Evolutionary conservation across 2,113 vertebrate genomes (phyloP).

Genomic region (Scopus umbretta): DNA sequence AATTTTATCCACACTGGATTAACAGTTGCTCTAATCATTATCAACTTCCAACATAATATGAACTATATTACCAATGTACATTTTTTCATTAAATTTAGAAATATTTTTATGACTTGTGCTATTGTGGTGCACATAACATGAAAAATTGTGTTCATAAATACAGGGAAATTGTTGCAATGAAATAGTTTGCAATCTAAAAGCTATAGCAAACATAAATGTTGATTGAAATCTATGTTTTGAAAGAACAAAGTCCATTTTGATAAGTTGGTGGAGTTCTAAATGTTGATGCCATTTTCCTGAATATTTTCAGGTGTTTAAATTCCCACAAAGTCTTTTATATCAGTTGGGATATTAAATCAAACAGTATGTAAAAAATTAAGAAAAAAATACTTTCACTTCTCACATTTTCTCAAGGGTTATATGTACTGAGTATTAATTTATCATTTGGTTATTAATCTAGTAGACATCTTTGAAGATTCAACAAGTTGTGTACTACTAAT

Average conservation of each 20-base stretch:
- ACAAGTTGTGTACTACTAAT: background rate
- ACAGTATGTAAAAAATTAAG: background rate
- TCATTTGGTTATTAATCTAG: background rate
- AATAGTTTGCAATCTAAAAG: background rate
- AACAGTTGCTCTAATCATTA: background rate
- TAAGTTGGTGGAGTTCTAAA: background rate
- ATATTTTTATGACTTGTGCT: background rate
- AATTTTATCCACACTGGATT: background rate
- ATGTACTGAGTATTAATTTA: background rate
- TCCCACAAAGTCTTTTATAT: background rate
- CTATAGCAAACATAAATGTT: background rate
- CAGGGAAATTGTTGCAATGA: background rate
- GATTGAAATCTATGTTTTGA: background rate
- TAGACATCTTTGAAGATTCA: background rate
- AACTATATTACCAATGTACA: background rate
- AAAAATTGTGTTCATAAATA: background rate
- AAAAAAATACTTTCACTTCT: background rate
- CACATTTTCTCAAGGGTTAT: background rate
- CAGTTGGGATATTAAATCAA: background rate
- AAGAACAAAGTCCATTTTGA: background rate
- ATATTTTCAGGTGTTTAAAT: background rate
- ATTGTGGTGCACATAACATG: background rate
- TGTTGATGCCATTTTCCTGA: background rate
- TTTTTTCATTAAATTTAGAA: background rate
- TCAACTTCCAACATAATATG: background rate